A percentile compares a stretch with the other conserved stretches of the same genome.
These are phyloP conservation scores for Protophormia terraenovae DNA, from an alignment of 2,888 invertebrate genomes.

Conservation along the genomic window DNA sequence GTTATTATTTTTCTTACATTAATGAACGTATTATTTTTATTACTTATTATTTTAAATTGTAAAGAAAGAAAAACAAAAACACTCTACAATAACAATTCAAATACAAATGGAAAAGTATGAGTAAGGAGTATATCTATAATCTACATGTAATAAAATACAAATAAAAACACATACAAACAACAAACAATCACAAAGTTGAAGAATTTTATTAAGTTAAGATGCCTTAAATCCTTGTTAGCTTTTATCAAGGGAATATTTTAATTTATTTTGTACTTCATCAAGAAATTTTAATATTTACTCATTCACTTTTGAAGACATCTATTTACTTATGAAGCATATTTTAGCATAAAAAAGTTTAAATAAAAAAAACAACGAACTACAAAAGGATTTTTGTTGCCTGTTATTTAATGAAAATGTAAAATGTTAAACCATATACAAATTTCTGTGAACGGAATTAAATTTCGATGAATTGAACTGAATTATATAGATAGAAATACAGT, in stretches of 20 bases:
- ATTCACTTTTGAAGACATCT: slow-evolving; percentile 21
- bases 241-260: slow-evolving; percentile 27
- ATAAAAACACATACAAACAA: neutral
- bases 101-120: neutral
- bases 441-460: too few species aligned
- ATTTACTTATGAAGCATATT: slow-evolving; percentile 6
- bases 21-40: too few species aligned
- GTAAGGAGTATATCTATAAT: neutral
- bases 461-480: neutral
- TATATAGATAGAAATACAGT: neutral
- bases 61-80: neutral
- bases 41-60: neutral
- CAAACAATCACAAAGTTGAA: neutral
- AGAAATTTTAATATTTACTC: slow-evolving; percentile 32
- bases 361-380: neutral
- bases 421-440: neutral
- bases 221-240: slow-evolving; percentile 4
- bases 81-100: neutral
- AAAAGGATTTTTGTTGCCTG: neutral
- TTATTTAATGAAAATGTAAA: neutral
- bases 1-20: neutral
- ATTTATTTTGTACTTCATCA: slow-evolving; percentile 33
- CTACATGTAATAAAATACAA: neutral
- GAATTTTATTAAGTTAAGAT: neutral
- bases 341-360: neutral